A percentile compares a stretch with the other conserved stretches of the same genome.
Evolutionary conservation across 2,888 invertebrate species (phyloP).

Genomic region (Agrotis ipsilon): DNA sequence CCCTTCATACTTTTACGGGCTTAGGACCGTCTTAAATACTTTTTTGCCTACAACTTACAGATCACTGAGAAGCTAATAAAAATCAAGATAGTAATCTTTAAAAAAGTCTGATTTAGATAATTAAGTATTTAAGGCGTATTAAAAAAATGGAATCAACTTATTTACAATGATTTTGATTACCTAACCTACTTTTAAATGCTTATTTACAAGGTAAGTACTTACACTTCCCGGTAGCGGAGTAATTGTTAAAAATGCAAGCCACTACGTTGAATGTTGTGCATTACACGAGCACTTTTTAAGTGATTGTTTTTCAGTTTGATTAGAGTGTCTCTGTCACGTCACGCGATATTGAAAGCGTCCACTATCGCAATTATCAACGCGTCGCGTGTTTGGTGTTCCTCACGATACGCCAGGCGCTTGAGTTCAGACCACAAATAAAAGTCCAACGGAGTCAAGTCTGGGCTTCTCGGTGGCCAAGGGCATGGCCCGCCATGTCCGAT

Average conservation of each 20-base stretch:
- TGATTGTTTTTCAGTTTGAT: not conserved
- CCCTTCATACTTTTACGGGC: constrained; percentile 1
- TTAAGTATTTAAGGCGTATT: no score
- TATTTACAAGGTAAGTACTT: constrained; percentile 5
- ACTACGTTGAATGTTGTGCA: not conserved
- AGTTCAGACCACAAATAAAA: constrained; percentile 4
- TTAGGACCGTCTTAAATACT: constrained; percentile 1
- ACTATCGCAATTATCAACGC: constrained; percentile 10
- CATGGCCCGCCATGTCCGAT: constrained; percentile 9
- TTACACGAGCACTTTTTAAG: not conserved
- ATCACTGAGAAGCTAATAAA: no score
- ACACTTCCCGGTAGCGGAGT: constrained; percentile 6
- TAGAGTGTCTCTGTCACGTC: constrained; percentile 1
- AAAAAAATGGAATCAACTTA: no score
- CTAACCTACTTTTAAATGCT: not conserved
- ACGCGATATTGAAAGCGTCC: not conserved
- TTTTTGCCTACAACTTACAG: not conserved
- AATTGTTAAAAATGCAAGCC: constrained; percentile 9
- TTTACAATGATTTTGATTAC: no score
- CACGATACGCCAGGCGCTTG: constrained; percentile 3
- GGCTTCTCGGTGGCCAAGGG: constrained; percentile 1
- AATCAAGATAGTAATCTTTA: no score
- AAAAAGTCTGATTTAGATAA: no score
- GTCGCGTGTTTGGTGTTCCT: constrained; percentile 11
- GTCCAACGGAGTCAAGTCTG: constrained; percentile 2